A percentile compares a stretch with the other conserved stretches of the same genome.
Conservation (phyloP, 2,797 vertebrate species). For the Enteromius paludinosus region DNA sequence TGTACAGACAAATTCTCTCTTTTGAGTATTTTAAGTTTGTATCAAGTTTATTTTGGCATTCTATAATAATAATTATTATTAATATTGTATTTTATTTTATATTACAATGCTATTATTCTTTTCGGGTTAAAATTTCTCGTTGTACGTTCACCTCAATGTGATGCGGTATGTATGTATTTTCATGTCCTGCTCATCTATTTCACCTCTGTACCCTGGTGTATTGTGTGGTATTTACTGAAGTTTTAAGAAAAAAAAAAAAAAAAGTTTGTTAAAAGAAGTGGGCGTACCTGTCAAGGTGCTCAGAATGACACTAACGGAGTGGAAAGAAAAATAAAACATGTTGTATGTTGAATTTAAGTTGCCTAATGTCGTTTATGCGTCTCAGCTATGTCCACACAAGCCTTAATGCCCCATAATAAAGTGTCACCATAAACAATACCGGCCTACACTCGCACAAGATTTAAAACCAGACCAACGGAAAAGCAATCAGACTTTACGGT, state of each 20-base stretch:
- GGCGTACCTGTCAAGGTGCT: neutral
- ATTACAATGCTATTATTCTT: slow-evolving; percentile 74
- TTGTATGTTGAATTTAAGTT: slow-evolving; percentile 48
- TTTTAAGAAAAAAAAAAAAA: slow-evolving; percentile 62
- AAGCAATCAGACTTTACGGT: neutral
- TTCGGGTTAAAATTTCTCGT: slow-evolving; percentile 65
- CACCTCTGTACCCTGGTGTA: slow-evolving; percentile 76
- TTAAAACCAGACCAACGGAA: neutral
- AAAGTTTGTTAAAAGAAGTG: slow-evolving; percentile 35
- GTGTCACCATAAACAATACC: neutral
- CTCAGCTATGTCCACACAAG: neutral
- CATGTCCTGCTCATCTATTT: slow-evolving; percentile 59
- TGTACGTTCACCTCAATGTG: slow-evolving; percentile 73
- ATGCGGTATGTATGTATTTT: slow-evolving; percentile 77
- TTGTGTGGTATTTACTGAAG: slow-evolving; percentile 75
- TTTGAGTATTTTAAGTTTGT: slow-evolving; percentile 62
- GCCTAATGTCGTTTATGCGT: neutral
- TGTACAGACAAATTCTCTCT: slow-evolving; percentile 78
- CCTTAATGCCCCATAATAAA: neutral
- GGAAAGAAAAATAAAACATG: slow-evolving; percentile 55
- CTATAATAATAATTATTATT: slow-evolving; percentile 75
- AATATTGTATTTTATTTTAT: slow-evolving; percentile 71
- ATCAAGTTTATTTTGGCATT: slow-evolving; percentile 77
- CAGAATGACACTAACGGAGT: slow-evolving; percentile 44
- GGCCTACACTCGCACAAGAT: neutral